Percentiles rank a stretch among this genome's conserved stretches.
Evolutionary conservation across 2,113 vertebrate genomes (phyloP).

Genomic region (Oceanodroma tethys): DNA sequence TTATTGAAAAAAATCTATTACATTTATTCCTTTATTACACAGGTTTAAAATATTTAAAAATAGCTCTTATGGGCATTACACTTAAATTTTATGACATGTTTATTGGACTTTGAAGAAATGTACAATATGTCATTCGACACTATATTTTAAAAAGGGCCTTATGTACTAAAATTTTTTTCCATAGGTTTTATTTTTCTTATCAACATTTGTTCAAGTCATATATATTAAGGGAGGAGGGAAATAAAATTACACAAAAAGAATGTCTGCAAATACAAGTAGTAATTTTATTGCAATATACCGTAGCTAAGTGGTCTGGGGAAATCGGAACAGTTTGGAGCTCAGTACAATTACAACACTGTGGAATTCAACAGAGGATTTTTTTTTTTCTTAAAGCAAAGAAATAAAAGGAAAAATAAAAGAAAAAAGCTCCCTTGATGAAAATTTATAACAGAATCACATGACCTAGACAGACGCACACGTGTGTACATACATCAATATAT

Average conservation of each 20-base stretch:
- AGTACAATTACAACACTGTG: conserved; percentile 68
- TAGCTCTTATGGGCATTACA: conserved; percentile 65
- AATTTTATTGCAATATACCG: conserved; percentile 84
- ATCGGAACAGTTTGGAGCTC: conserved; percentile 76
- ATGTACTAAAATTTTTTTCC: conserved; percentile 39
- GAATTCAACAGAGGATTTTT: conserved; percentile 33
- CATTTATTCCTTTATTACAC: conserved; percentile 88
- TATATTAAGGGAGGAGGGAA: conserved; percentile 67
- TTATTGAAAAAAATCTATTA: conserved; percentile 90
- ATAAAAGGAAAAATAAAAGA: background rate
- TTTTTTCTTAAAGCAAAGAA: conserved; percentile 13
- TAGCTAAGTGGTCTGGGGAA: conserved; percentile 84
- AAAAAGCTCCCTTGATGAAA: conserved; percentile 41
- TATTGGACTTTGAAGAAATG: conserved; percentile 24
- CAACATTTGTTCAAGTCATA: conserved; percentile 83
- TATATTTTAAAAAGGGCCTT: conserved; percentile 36
- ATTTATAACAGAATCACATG: conserved; percentile 73
- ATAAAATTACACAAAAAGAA: conserved; percentile 73
- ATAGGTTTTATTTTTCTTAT: conserved; percentile 71
- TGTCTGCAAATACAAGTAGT: conserved; percentile 81
- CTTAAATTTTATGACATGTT: conserved; percentile 42
- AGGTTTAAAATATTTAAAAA: conserved; percentile 85
- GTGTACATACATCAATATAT: conserved; percentile 1
- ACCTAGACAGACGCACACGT: conserved; percentile 61
- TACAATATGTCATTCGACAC: conserved; percentile 46